A percentile compares a stretch with the other conserved stretches of the same genome.
These are phyloP conservation scores for Ptilonorhynchus violaceus DNA, from an alignment of 2,113 vertebrate genomes.

Conservation along the genomic window DNA sequence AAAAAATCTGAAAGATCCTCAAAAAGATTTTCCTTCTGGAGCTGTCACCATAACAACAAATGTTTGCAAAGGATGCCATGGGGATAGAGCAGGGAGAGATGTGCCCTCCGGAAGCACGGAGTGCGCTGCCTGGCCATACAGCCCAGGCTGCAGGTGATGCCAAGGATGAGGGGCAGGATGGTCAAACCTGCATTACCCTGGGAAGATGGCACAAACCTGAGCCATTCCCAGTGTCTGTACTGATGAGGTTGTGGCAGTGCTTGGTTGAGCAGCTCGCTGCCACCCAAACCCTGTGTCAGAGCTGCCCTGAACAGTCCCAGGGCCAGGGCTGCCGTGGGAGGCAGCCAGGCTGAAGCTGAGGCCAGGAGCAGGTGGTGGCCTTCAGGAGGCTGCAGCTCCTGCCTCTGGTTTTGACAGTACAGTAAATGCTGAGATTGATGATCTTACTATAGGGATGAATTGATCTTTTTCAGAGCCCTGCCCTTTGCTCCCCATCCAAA, in stretches of 20 bases:
- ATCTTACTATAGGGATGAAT: background rate
- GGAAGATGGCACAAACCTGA: background rate
- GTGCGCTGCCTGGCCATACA: background rate
- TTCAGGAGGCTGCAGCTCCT: background rate
- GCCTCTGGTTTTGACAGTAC: background rate
- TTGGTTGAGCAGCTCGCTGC: background rate
- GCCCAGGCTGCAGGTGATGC: rapidly evolving
- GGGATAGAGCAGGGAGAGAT: background rate
- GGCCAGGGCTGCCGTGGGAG: background rate
- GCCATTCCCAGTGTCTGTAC: background rate
- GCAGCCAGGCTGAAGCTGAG: background rate
- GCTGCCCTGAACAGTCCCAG: background rate
- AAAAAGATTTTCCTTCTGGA: background rate
- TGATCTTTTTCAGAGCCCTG: background rate
- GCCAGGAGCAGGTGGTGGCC: background rate
- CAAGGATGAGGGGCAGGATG: background rate
- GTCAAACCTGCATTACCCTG: background rate
- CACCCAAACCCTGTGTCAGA: background rate
- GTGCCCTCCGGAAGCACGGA: background rate
- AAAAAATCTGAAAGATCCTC: background rate
- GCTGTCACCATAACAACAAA: slow-evolving; percentile 16
- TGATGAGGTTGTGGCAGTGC: background rate
- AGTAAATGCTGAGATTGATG: background rate
- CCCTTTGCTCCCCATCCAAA: background rate
- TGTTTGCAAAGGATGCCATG: background rate